These are phyloP conservation scores for Caenorhabditis sinica DNA, from an alignment of 2,888 invertebrate genomes.

Conservation along the genomic window DNA sequence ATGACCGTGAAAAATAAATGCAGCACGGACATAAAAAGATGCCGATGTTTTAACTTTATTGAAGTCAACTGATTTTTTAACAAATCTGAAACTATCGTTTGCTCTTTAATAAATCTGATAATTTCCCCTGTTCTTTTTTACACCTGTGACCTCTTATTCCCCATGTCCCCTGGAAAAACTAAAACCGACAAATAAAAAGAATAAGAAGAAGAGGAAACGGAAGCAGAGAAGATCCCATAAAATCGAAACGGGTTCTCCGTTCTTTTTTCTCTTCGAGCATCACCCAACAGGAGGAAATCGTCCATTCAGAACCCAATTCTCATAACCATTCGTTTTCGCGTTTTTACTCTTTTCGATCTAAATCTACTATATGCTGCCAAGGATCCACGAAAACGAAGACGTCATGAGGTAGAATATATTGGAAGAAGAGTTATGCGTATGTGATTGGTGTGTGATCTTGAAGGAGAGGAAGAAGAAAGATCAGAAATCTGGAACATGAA, in stretches of 20 bases:
- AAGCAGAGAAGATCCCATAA: constrained; percentile 39
- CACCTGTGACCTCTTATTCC: too few species aligned
- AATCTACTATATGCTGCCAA: constrained; percentile 24
- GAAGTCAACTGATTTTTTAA: too few species aligned
- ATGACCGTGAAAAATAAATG: too few species aligned
- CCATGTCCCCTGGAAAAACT: too few species aligned
- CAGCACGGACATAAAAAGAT: too few species aligned
- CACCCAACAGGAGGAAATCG: constrained; percentile 31
- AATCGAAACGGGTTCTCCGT: constrained; percentile 24
- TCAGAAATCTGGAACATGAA: background rate
- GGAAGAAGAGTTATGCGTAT: constrained; percentile 27
- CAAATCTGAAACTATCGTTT: background rate
- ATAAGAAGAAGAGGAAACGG: background rate
- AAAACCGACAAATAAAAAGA: too few species aligned
- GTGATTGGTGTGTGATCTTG: constrained; percentile 15
- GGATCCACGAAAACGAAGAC: constrained; percentile 2
- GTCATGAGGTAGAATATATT: constrained; percentile 25
- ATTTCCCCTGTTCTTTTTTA: too few species aligned
- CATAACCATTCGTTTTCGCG: constrained; percentile 42
- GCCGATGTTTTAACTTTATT: too few species aligned
- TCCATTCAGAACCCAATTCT: constrained; percentile 37
- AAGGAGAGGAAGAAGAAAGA: background rate
- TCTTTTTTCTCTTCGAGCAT: background rate
- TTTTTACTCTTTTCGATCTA: background rate
- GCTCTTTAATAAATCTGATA: background rate